Conservation (phyloP, 2,113 vertebrate genomes). For the Rhegmatorhina hoffmannsi region DNA sequence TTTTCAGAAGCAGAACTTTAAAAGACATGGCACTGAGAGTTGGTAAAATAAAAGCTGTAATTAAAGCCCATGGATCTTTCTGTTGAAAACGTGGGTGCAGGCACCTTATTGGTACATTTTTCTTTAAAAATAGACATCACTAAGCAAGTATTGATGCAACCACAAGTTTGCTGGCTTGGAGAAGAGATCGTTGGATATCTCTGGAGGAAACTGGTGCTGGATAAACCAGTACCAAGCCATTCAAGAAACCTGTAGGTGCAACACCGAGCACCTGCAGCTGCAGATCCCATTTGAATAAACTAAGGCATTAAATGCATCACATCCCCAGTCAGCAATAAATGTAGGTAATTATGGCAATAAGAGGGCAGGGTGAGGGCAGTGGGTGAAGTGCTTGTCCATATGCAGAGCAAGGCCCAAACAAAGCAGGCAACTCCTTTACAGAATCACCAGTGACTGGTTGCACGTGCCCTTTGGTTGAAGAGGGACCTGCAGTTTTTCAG, state of each 20-base stretch:
- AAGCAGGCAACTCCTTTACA: neutral
- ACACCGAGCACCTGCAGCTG: neutral
- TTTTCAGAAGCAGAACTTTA: neutral
- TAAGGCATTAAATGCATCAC: neutral
- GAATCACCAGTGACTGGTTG: neutral
- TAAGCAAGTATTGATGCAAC: neutral
- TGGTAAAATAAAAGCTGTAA: neutral
- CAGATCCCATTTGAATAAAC: neutral
- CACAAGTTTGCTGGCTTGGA: neutral
- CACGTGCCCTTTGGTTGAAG: neutral
- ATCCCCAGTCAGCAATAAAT: constrained; percentile 14
- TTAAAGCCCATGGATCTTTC: neutral
- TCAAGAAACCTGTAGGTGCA: neutral
- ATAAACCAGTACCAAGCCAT: neutral
- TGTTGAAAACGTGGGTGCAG: neutral
- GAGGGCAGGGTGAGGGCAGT: neutral
- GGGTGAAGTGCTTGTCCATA: neutral
- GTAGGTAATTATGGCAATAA: constrained; percentile 19
- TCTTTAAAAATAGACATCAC: neutral
- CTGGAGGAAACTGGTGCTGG: neutral
- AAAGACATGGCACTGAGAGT: neutral
- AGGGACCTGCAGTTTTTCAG: neutral
- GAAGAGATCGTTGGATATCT: neutral
- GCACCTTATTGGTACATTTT: rapidly evolving
- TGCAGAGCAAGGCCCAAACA: neutral